Evolutionary conservation across 1,140 invertebrate genomes (phyloP).

Genomic region (Temnothorax longispinosus): DNA sequence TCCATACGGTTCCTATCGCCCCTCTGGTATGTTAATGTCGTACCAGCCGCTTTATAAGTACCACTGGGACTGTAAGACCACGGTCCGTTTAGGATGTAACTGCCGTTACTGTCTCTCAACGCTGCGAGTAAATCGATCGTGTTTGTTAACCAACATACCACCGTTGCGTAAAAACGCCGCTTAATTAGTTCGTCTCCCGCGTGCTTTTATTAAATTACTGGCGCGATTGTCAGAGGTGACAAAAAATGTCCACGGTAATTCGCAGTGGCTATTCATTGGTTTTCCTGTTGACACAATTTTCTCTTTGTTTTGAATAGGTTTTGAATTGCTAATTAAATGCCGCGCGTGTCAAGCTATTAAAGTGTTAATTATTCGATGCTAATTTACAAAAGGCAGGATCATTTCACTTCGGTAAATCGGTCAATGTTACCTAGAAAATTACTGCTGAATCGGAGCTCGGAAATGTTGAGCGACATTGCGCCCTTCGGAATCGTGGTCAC

Average conservation of each 20-base stretch:
- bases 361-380: neutral
- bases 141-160: slow-evolving; percentile 55
- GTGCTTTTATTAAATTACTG: neutral
- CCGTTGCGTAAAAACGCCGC: neutral
- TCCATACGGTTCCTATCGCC: slow-evolving; percentile 86
- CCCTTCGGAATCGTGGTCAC: slow-evolving; percentile 94
- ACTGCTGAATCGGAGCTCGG: slow-evolving; percentile 93
- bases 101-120: slow-evolving; percentile 88
- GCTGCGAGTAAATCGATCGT: slow-evolving; percentile 85
- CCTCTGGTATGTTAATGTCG: slow-evolving; percentile 92
- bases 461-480: slow-evolving; percentile 96
- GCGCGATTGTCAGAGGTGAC: neutral
- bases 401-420: slow-evolving; percentile 54
- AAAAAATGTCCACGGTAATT: neutral
- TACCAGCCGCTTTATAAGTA: slow-evolving; percentile 92
- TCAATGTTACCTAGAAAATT: slow-evolving; percentile 93
- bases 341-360: neutral
- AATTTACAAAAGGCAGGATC: neutral
- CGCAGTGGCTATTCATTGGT: neutral
- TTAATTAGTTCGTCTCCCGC: neutral
- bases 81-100: slow-evolving; percentile 86
- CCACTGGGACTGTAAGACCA: slow-evolving; percentile 93
- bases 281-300: neutral
- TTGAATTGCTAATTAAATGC: neutral
- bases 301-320: neutral